Conservation (phyloP, 2,888 invertebrate genomes). For the Stenolophus ochropezus region DNA sequence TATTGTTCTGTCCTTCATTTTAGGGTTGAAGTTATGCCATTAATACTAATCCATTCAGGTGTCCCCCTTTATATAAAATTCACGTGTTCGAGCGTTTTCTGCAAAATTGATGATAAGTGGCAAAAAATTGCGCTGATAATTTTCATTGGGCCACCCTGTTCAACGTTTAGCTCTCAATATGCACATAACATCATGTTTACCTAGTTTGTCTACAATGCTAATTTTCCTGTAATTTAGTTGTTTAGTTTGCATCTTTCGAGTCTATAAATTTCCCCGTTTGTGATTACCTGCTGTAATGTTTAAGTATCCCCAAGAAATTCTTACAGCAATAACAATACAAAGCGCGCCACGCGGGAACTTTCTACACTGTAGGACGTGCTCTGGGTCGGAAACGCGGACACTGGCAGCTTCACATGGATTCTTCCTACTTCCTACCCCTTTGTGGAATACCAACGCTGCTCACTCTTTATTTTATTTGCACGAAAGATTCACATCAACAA, state of each 20-base stretch:
- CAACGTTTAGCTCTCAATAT: too few species aligned
- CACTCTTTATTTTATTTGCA: slow-evolving; percentile 1
- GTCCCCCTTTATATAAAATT: too few species aligned
- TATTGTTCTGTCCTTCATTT: too few species aligned
- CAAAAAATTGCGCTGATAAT: too few species aligned
- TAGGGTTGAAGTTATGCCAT: too few species aligned
- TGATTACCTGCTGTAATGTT: not conserved
- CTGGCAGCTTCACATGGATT: not conserved
- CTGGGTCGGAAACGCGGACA: not conserved
- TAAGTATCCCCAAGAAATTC: slow-evolving; percentile 8
- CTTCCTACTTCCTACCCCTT: not conserved
- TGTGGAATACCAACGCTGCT: not conserved
- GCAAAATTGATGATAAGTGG: too few species aligned
- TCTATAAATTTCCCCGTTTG: not conserved
- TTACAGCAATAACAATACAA: slow-evolving; percentile 25
- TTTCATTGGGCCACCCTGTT: too few species aligned
- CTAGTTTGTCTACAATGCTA: too few species aligned
- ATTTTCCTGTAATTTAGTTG: not conserved
- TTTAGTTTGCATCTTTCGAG: not conserved
- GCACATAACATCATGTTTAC: too few species aligned
- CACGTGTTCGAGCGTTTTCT: too few species aligned
- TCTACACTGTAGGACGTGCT: not conserved
- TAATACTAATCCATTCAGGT: too few species aligned
- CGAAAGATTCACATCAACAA: not conserved
- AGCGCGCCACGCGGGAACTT: not conserved